phyloP scores from a whole-genome alignment of 2,113 vertebrate genomes.

The Pristiophorus japonicus region DNA sequence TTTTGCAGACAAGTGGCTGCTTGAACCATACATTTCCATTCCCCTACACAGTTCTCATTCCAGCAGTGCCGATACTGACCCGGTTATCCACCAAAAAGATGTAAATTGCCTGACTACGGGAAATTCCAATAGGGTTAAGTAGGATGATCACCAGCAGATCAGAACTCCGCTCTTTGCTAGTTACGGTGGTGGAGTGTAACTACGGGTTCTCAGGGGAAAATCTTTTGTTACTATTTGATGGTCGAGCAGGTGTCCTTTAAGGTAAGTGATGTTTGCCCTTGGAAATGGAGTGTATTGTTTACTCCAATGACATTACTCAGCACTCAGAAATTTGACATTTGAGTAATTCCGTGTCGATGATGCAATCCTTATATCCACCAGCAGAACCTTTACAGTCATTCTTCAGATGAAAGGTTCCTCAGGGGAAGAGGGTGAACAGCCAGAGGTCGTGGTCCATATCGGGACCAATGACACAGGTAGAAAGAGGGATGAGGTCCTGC shows the following conservation, averaged over 20 bases:
- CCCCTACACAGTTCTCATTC: neutral
- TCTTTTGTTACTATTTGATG: neutral
- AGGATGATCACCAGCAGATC: neutral
- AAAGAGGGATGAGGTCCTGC: no score
- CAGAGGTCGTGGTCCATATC: no score
- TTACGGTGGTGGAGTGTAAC: neutral
- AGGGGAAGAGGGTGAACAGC: no score
- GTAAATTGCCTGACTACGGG: no score
- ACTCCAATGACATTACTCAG: neutral
- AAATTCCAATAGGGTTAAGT: neutral
- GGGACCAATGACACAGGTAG: no score
- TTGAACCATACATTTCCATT: neutral
- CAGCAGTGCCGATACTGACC: neutral
- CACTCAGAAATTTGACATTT: neutral
- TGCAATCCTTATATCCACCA: neutral
- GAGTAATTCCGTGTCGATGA: neutral
- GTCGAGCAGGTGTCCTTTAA: neutral
- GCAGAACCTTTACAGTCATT: neutral
- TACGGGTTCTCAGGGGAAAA: neutral
- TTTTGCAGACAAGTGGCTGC: neutral
- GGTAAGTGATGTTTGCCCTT: neutral
- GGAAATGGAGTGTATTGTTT: neutral
- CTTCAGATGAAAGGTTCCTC: neutral
- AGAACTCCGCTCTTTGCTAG: neutral
- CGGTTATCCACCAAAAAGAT: neutral